phyloP scores from a whole-genome alignment of 1,140 invertebrate genomes.

The Drosophila nebulosa region DNA sequence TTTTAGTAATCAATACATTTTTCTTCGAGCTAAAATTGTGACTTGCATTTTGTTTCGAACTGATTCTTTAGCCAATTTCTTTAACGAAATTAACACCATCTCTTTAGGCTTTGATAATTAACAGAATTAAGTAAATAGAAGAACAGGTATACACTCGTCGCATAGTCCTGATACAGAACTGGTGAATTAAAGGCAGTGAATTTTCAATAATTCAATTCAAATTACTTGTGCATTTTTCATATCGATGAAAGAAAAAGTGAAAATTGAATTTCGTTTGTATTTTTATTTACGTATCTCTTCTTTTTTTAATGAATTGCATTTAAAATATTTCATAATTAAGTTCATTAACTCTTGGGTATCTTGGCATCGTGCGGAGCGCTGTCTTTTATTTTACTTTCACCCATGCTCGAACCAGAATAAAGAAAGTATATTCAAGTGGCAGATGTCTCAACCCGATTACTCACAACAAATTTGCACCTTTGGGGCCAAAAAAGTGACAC shows the following conservation, averaged over 20 bases:
- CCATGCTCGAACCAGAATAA: background rate
- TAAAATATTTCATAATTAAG: constrained; percentile 1
- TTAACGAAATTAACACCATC: background rate
- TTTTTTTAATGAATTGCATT: background rate
- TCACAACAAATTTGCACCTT: background rate
- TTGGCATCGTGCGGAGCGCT: background rate
- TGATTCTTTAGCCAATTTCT: background rate
- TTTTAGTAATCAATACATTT: no score
- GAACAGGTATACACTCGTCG: background rate
- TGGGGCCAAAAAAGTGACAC: background rate
- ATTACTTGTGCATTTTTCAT: background rate
- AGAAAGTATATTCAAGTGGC: background rate
- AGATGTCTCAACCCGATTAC: constrained; percentile 3
- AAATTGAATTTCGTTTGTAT: background rate
- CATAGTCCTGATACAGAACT: background rate
- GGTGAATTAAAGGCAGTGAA: background rate
- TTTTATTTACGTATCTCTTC: background rate
- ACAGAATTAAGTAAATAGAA: background rate
- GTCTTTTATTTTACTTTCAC: background rate
- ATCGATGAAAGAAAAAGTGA: background rate
- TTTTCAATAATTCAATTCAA: background rate
- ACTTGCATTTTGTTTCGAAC: no score
- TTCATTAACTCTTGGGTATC: background rate
- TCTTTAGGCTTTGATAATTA: background rate
- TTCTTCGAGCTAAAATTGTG: no score